A percentile compares a stretch with the other conserved stretches of the same genome.
Evolutionary conservation across 2,888 invertebrate species (phyloP).

Genomic region (Ferrisia virgata): DNA sequence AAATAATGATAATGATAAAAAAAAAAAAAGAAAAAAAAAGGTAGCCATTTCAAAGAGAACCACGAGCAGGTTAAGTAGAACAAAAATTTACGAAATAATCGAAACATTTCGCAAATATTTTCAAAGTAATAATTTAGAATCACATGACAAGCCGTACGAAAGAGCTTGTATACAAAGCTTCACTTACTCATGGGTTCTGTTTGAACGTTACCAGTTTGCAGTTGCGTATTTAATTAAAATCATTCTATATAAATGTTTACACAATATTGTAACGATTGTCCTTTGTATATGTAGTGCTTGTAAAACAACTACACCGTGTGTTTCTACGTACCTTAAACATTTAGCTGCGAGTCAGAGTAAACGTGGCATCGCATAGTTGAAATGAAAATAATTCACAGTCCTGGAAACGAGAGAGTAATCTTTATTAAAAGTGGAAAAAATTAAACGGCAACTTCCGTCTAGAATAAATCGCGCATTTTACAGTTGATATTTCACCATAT

Average conservation of each 20-base stretch:
- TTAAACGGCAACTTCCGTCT: not conserved
- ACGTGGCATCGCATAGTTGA: not conserved
- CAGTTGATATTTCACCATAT: not conserved
- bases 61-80: not conserved
- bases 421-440: slow-evolving; percentile 13
- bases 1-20: too few species aligned
- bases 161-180: not conserved
- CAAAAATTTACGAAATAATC: not conserved
- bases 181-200: not conserved
- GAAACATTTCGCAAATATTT: slow-evolving; percentile 1
- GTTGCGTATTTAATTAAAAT: slow-evolving; percentile 4
- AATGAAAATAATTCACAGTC: not conserved
- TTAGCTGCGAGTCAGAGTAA: not conserved
- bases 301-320: not conserved
- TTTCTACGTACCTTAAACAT: not conserved
- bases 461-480: not conserved
- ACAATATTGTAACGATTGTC: not conserved
- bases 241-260: not conserved
- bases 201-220: not conserved
- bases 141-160: not conserved
- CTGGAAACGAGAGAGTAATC: not conserved
- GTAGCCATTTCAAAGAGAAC: not conserved
- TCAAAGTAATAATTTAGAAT: not conserved
- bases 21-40: not conserved
- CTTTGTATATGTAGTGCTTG: not conserved